These are phyloP conservation scores for Corythoichthys haematopterus DNA, from an alignment of 2,113 vertebrate species.

Conservation along the genomic window DNA sequence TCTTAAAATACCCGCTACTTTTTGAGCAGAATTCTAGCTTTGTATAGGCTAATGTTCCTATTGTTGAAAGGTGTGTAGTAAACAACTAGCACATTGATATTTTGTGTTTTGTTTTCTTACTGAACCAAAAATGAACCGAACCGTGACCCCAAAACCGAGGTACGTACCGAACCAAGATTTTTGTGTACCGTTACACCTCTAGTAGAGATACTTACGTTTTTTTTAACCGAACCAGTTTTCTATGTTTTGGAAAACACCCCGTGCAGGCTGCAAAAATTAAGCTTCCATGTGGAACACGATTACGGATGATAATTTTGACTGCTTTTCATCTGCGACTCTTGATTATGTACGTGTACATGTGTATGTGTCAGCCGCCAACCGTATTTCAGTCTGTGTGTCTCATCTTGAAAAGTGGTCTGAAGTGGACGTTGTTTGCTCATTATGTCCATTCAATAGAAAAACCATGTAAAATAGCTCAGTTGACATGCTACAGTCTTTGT, in stretches of 20 bases:
- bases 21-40: no score
- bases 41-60: no score
- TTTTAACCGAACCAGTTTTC: constrained; percentile 34
- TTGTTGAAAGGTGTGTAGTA: no score
- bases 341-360: constrained; percentile 70
- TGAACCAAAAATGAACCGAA: no score
- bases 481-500: constrained; percentile 44
- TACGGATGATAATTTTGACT: constrained; percentile 68
- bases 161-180: no score
- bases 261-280: constrained; percentile 42
- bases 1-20: no score
- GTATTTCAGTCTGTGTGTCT: constrained; percentile 53
- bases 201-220: constrained; percentile 21
- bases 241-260: constrained; percentile 41
- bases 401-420: constrained; percentile 66
- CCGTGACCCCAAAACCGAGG: no score
- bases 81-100: no score
- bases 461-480: constrained; percentile 63
- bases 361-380: constrained; percentile 52
- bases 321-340: constrained; percentile 63
- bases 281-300: constrained; percentile 55
- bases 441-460: constrained; percentile 72
- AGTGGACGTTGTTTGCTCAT: constrained; percentile 69
- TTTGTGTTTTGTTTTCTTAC: no score
- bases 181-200: no score